Conservation (phyloP, 2,113 vertebrate genomes). For the Paedocypris sp. region DNA sequence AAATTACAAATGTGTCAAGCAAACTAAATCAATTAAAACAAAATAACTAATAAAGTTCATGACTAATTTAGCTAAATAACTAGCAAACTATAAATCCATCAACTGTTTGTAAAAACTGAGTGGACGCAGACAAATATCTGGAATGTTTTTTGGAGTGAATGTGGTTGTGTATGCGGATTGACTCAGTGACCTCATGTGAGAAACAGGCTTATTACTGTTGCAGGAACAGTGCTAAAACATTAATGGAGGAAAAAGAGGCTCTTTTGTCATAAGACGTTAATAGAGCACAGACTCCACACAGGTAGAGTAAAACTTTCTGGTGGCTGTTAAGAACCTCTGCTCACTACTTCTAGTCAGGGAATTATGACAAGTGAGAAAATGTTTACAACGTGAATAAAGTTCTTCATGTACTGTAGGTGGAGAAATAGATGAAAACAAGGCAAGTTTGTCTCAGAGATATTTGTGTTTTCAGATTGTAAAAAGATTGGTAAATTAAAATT, state of each 20-base stretch:
- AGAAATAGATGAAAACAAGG: background rate
- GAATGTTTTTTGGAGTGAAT: background rate
- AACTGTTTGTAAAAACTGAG: too few species aligned
- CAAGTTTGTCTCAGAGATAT: background rate
- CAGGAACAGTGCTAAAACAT: conserved; percentile 27
- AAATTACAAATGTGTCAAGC: too few species aligned
- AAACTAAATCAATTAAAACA: too few species aligned
- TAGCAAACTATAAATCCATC: too few species aligned
- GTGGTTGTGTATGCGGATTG: conserved; percentile 24
- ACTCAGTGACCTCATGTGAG: conserved; percentile 31
- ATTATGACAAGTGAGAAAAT: conserved; percentile 17
- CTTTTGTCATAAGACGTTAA: conserved; percentile 9
- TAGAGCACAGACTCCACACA: conserved; percentile 7
- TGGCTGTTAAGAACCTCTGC: background rate
- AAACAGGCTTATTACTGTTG: conserved; percentile 26
- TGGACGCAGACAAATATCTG: too few species aligned
- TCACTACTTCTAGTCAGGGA: conserved; percentile 12
- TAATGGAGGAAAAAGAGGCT: background rate
- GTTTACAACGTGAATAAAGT: conserved; percentile 7
- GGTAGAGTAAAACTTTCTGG: conserved; percentile 30
- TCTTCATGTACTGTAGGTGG: conserved; percentile 11
- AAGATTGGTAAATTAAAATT: too few species aligned
- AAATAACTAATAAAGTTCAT: too few species aligned
- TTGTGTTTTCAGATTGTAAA: background rate
- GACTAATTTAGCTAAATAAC: too few species aligned